Percentiles rank a stretch among this genome's conserved stretches.
phyloP scores from a whole-genome alignment of 2,113 vertebrate species.

The Rhinopithecus roxellana region DNA sequence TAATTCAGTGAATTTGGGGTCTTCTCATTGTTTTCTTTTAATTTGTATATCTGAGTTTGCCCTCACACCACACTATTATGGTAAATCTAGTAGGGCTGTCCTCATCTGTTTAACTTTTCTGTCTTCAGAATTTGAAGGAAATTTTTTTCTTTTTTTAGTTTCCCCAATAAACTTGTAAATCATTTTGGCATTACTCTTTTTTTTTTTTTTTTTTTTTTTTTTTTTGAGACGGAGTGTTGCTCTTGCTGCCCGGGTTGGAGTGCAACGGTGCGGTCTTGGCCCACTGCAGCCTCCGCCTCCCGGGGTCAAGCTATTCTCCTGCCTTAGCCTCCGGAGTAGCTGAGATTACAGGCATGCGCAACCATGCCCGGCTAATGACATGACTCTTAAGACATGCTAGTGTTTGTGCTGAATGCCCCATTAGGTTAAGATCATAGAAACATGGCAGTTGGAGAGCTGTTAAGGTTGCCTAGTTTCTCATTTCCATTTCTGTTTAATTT shows the following conservation, averaged over 20 bases:
- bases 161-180: background rate
- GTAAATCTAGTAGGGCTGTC: background rate
- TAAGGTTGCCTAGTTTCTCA: conserved; percentile 71
- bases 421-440: conserved; percentile 17
- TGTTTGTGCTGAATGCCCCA: background rate
- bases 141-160: conserved; percentile 36
- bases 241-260: too few relatives aligned
- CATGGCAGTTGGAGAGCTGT: conserved; percentile 1
- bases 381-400: background rate
- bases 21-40: background rate
- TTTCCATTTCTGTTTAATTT: conserved; percentile 80
- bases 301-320: too few relatives aligned
- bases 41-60: background rate
- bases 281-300: too few relatives aligned
- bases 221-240: too few relatives aligned
- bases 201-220: too few relatives aligned
- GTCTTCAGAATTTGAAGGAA: conserved; percentile 45
- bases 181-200: background rate
- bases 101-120: background rate
- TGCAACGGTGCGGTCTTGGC: too few relatives aligned
- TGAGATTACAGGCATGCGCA: too few relatives aligned
- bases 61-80: background rate
- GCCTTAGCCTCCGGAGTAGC: too few relatives aligned
- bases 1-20: background rate
- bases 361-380: too few relatives aligned